Conservation (phyloP, 2,113 vertebrate genomes). For the Scomber colias region DNA sequence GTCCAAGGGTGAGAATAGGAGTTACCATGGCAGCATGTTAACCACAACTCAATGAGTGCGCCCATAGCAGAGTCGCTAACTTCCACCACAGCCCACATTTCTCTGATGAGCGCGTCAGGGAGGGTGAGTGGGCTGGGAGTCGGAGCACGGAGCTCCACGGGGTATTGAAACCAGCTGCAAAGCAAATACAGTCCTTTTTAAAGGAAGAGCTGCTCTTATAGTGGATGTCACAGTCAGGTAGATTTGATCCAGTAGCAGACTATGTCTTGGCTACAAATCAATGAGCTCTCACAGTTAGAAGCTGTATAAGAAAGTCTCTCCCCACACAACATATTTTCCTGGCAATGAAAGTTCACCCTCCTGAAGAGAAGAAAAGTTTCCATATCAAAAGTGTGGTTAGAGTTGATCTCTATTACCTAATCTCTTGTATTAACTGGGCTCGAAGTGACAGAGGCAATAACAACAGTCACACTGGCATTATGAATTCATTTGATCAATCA, state of each 20-base stretch:
- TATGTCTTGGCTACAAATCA: constrained; percentile 17
- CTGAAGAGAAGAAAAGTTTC: constrained; percentile 36
- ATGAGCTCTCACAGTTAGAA: constrained; percentile 1
- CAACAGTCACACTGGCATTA: constrained; percentile 4
- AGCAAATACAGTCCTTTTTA: constrained; percentile 63
- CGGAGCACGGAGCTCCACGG: constrained; percentile 48
- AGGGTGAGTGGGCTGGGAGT: constrained; percentile 49
- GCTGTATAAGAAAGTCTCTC: not conserved
- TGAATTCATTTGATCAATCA: constrained; percentile 22
- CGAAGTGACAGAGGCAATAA: constrained; percentile 4
- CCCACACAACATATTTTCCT: constrained; percentile 14
- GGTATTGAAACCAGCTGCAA: constrained; percentile 76
- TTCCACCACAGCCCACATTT: constrained; percentile 83
- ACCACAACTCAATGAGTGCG: constrained; percentile 89
- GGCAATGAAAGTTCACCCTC: constrained; percentile 10
- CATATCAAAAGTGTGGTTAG: constrained; percentile 3
- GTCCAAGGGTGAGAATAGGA: constrained; percentile 86
- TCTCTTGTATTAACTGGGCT: constrained; percentile 9
- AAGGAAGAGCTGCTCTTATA: constrained; percentile 38
- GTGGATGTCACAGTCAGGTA: constrained; percentile 14
- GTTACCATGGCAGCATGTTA: constrained; percentile 91
- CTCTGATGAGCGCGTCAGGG: constrained; percentile 68
- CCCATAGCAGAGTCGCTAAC: constrained; percentile 85
- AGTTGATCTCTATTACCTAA: constrained; percentile 22
- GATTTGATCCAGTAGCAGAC: constrained; percentile 17